Conservation (phyloP, 2,888 invertebrate genomes). For the Ophion slaviceki region DNA sequence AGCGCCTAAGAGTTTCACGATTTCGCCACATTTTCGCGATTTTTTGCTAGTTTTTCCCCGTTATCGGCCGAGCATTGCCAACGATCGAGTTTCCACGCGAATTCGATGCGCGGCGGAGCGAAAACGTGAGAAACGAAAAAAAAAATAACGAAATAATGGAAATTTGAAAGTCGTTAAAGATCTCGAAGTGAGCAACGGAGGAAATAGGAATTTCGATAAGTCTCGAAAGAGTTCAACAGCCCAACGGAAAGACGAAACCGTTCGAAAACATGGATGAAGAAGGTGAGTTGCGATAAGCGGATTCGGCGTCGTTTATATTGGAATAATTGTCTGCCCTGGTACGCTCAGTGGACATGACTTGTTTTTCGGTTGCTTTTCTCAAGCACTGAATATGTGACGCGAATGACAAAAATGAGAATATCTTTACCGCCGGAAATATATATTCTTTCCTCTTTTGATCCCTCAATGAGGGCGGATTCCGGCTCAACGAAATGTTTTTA, state of each 20-base stretch:
- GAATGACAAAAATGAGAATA: background rate
- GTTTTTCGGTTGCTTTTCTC: background rate
- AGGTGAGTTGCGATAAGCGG: conserved; percentile 48
- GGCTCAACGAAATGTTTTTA: no score
- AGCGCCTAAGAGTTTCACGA: no score
- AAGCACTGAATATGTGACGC: background rate
- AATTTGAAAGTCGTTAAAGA: background rate
- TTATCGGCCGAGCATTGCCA: no score
- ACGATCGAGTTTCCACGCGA: no score
- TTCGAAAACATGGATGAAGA: conserved; percentile 59
- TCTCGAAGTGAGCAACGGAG: background rate
- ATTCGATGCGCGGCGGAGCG: background rate
- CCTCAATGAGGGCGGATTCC: no score
- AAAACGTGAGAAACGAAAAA: background rate
- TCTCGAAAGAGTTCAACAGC: conserved; percentile 26
- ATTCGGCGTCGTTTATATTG: background rate
- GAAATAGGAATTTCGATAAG: background rate
- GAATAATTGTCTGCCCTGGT: background rate
- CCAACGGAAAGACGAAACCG: conserved; percentile 16
- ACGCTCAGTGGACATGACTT: background rate
- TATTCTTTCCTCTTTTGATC: no score
- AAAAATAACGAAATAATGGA: conserved; percentile 6
- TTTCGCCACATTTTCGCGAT: no score
- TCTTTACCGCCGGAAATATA: no score
- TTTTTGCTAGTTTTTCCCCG: no score